These are phyloP conservation scores for Tiliacea aurago DNA, from an alignment of 2,888 invertebrate genomes.

Conservation along the genomic window DNA sequence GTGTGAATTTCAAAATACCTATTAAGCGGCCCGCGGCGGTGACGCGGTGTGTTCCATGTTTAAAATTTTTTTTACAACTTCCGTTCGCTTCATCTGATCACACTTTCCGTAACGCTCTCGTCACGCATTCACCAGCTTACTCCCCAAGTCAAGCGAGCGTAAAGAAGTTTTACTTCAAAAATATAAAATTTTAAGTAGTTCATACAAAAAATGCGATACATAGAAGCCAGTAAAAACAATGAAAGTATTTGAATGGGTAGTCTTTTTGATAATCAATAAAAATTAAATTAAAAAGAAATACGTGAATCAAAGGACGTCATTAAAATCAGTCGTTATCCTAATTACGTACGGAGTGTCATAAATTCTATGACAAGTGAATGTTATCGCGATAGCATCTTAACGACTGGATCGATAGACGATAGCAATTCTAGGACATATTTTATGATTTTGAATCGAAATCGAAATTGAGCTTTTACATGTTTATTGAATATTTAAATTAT, in stretches of 20 bases:
- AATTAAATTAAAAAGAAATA: too few relatives aligned
- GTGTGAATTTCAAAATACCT: too few relatives aligned
- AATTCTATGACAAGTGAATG: conserved; percentile 51
- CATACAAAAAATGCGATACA: not conserved
- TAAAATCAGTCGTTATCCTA: conserved; percentile 44
- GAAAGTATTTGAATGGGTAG: not conserved
- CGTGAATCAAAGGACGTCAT: conserved; percentile 2
- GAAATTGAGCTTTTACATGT: not conserved
- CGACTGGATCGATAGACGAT: conserved; percentile 42
- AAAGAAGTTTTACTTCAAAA: too few relatives aligned
- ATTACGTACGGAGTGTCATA: conserved; percentile 55
- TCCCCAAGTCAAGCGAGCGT: too few relatives aligned
- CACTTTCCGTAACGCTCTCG: too few relatives aligned
- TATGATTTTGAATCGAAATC: not conserved
- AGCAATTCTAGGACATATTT: conserved; percentile 1
- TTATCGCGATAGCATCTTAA: conserved; percentile 57
- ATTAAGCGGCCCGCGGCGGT: too few relatives aligned
- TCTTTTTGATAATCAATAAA: too few relatives aligned
- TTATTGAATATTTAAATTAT: not conserved
- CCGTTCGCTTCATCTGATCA: too few relatives aligned
- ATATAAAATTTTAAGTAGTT: not conserved
- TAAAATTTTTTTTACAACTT: too few relatives aligned
- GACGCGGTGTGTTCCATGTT: too few relatives aligned
- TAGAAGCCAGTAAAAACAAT: not conserved
- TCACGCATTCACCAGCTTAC: too few relatives aligned